Evolutionary conservation across 2,113 vertebrate species (phyloP), one percentile per base, ranked within the genome.

Genomic region (Megaleporinus macrocephalus): DNA sequence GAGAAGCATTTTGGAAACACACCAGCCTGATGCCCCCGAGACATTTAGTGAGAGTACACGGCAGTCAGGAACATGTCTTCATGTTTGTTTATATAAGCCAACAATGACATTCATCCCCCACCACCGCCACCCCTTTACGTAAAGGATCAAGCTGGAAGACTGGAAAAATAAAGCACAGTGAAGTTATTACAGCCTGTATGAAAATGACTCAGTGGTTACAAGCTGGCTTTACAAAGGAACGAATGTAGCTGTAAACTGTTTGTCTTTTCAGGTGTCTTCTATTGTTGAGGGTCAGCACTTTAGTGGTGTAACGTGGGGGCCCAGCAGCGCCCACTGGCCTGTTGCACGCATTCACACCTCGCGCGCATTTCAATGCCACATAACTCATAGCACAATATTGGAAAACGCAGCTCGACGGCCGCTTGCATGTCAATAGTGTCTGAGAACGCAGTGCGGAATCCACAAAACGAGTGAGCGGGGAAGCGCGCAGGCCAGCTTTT

Each of bases 271-370:
- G 27, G 69, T 29, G 73, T 63, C 3, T 57, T 7, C 72, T 69
- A 81, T 81, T 81, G 80, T 81, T 68, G 62, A 14, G 18, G 33
- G 55, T 15, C 33, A 29, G 6, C 5, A 47, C 72, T 73, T 74
- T 66, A 27, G 36, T 44, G 47, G 30, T 44, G 62, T 90, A 93
- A 93, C 89, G 88, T 87, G 83, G 90, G 86, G 73, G 83, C 83
- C 71, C 86, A 78, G 73, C 73, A 73, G 74, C 10, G 83, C 89
- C 89, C 90, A 84, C 83, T 86, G 83, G 49, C 79, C 89, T 89
- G 88, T 86, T 91, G 92, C 94, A 92, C 91, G 86, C 90, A 90
- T 94, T 95, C 91, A 87, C 93, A 94, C 92, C 91, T 92, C 90
- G 75, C 85, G 87, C 86, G 90, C 87, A 94, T 95, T 93, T 93